Evolutionary conservation across 2,797 vertebrate genomes (phyloP), one percentile per base, ranked within the genome.

Genomic region (Muscicapa comitata): DNA sequence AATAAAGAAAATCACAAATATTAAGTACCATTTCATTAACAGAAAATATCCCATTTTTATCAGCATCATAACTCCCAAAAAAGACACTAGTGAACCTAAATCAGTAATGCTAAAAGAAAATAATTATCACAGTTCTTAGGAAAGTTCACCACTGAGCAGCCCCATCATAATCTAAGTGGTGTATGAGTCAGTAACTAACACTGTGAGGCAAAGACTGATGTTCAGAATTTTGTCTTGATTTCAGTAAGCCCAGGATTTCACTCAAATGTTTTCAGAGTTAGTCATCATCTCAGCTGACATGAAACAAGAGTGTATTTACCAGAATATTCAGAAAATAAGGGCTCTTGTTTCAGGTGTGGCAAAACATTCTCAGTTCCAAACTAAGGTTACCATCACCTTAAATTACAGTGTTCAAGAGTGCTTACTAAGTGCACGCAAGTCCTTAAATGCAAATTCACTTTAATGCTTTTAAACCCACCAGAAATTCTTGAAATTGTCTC

Each of bases 1-100:
- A 77, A 95, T 93, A 96, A 95, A 85, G 95, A 96, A 91, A 95
- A 87, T 71, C 71, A 93, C 72, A 97, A 93, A 71, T 86, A 94
- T 93, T 92, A 97, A 89, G 88, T 76, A 88, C 51, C 43, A 82
- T 87, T 43, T 95, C 88, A 88, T 91, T 94, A 95, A 86, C 16
- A 96, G 92, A 77, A 90, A 67, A 85, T 47, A 84, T 25, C 31
- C 47, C 57, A 54, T 73, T 93, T 93, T 95, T 81, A 62, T 68
- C 58, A 74, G 11, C 53, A 73, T 42, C 51, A 10, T n/a, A 68
- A 20, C 67, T 58, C 51, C 43, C 21, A 37, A 48, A 92, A 89
- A 79, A 91, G 75, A 81, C 51, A 47, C 5, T 26, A 35, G 24
- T 80, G 38, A 93, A 93, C 33, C 75, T 72, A 91, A 83, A 90